Conservation (phyloP, 2,888 invertebrate genomes). For the Drosophila kokeensis region DNA sequence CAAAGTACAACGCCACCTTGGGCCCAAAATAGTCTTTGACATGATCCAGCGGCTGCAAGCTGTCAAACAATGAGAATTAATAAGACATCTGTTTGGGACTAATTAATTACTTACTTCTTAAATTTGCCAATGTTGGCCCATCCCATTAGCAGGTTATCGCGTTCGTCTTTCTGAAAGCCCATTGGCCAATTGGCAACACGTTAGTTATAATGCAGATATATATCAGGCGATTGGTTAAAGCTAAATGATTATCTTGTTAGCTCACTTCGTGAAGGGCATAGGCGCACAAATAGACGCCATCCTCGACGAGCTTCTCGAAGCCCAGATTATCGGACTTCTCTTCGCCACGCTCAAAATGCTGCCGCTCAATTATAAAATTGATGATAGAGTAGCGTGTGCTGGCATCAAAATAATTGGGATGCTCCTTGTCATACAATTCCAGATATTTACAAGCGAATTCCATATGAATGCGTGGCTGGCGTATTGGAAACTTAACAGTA, state of each 20-base stretch:
- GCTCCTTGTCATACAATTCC: slow-evolving; percentile 89
- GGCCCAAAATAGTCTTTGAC: slow-evolving; percentile 92
- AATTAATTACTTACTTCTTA: slow-evolving; percentile 86
- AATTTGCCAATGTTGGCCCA: slow-evolving; percentile 90
- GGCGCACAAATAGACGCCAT: slow-evolving; percentile 89
- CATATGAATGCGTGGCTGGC: slow-evolving; percentile 88
- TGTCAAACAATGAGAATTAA: slow-evolving; percentile 30
- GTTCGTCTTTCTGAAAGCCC: slow-evolving; percentile 35
- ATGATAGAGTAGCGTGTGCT: slow-evolving; percentile 89
- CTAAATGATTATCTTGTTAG: slow-evolving; percentile 27
- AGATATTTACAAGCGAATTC: slow-evolving; percentile 90
- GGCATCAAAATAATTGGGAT: slow-evolving; percentile 89
- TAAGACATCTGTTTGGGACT: not conserved
- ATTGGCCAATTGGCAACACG: not conserved
- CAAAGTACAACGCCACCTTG: slow-evolving; percentile 92
- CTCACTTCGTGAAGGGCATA: slow-evolving; percentile 92
- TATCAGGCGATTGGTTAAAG: not conserved
- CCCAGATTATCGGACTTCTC: slow-evolving; percentile 86
- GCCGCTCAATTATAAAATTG: slow-evolving; percentile 91
- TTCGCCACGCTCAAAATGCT: slow-evolving; percentile 87
- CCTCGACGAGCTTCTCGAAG: slow-evolving; percentile 88
- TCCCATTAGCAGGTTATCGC: slow-evolving; percentile 86
- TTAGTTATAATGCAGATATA: not conserved
- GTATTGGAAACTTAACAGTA: slow-evolving; percentile 87
- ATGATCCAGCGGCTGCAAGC: slow-evolving; percentile 90